Evolutionary conservation across 2,888 invertebrate species (phyloP).

Genomic region (Platycheirus albimanus): DNA sequence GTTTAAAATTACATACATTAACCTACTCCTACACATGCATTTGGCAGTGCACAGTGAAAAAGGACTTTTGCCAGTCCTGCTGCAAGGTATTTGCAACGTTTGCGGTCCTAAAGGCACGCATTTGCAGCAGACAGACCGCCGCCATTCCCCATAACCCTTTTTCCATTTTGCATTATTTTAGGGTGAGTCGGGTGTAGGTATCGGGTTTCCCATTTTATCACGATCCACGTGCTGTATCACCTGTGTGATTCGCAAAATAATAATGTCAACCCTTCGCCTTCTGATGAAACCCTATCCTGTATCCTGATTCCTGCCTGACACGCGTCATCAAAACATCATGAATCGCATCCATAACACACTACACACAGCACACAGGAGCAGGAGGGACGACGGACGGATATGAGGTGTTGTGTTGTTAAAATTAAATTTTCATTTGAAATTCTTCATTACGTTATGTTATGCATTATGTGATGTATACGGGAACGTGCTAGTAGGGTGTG

Average conservation of each 20-base stretch:
- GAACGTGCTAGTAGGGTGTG: slow-evolving; percentile 55
- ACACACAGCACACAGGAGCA: neutral
- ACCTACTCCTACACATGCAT: too few species aligned
- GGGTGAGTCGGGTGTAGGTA: slow-evolving; percentile 11
- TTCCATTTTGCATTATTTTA: slow-evolving; percentile 21
- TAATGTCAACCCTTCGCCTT: slow-evolving; percentile 68
- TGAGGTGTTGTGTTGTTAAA: slow-evolving; percentile 68
- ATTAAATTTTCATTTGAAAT: slow-evolving; percentile 70
- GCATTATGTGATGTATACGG: neutral
- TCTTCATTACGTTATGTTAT: slow-evolving; percentile 24
- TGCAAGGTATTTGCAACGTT: slow-evolving; percentile 31
- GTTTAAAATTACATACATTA: slow-evolving; percentile 55
- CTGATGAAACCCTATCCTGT: slow-evolving; percentile 61
- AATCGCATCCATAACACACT: neutral
- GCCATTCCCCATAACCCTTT: too few species aligned
- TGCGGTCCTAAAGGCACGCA: slow-evolving; percentile 17
- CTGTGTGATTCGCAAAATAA: slow-evolving; percentile 62
- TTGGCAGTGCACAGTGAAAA: slow-evolving; percentile 18
- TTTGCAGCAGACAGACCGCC: too few species aligned
- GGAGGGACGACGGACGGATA: too few species aligned
- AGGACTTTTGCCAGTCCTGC: slow-evolving; percentile 1
- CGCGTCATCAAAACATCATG: slow-evolving; percentile 40
- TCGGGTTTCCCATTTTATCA: slow-evolving; percentile 34
- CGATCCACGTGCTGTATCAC: slow-evolving; percentile 67
- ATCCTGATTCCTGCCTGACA: slow-evolving; percentile 29